Evolutionary conservation across 2,113 vertebrate genomes (phyloP).

Genomic region (Dasyornis broadbenti): DNA sequence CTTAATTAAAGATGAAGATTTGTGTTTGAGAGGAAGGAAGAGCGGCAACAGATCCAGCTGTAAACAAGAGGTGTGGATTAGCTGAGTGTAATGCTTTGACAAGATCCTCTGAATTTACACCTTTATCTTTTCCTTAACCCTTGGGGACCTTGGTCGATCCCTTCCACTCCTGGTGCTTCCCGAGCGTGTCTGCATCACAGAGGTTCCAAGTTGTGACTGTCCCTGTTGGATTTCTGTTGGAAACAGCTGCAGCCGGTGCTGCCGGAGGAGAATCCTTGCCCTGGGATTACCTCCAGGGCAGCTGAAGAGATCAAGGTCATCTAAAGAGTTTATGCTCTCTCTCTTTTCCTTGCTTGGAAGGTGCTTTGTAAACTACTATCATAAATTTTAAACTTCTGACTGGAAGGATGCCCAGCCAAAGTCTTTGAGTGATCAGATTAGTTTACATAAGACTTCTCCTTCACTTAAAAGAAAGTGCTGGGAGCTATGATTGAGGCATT

Average conservation of each 20-base stretch:
- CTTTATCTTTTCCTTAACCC: not conserved
- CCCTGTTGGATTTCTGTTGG: not conserved
- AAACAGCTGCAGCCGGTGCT: not conserved
- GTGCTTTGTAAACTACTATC: not conserved
- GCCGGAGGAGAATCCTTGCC: not conserved
- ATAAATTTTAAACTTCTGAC: not conserved
- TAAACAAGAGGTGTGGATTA: not conserved
- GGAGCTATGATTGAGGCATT: conserved; percentile 33
- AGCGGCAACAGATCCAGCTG: not conserved
- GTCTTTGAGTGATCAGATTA: conserved; percentile 12
- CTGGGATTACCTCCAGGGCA: not conserved
- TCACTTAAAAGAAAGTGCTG: not conserved
- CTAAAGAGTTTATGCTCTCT: not conserved
- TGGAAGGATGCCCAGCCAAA: not conserved
- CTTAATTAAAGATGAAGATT: conserved; percentile 51
- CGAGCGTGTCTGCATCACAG: not conserved
- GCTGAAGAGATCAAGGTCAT: not conserved
- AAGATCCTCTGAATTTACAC: not conserved
- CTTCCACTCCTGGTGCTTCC: not conserved
- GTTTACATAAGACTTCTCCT: conserved; percentile 3
- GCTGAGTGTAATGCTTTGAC: not conserved
- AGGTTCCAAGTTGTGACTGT: not conserved
- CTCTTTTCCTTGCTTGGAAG: not conserved
- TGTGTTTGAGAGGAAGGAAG: not conserved
- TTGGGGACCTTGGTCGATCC: not conserved